Evolutionary conservation across 2,888 invertebrate species (phyloP), one percentile per base, ranked within the genome.

Genomic region (Coremacera marginata): DNA sequence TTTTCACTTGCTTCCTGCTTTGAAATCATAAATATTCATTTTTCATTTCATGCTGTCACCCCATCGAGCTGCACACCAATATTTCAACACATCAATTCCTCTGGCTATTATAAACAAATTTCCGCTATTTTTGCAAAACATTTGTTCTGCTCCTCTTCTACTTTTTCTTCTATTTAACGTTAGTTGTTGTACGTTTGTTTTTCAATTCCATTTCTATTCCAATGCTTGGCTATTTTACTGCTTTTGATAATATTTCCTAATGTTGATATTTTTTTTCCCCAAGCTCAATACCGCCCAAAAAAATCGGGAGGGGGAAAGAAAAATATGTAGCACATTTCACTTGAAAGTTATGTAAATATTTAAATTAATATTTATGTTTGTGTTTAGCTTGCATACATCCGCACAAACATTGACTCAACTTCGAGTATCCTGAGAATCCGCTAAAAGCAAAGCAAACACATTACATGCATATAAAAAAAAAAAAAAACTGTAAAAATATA

Each of bases 341-440:
- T 27, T 25, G 14, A 52, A 70, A 27, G 55, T 16, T 57, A 72
- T 62, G 71, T 60, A 60, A 71, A 72, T 60, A 60, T 60, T 60
- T 60, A 72, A 72, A 60, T 72, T 72, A 72, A 60, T 72, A 60
- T 72, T 72, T 72, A 60, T 60, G 60, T 72, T 72, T 60, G 57
- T 72, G 11, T 71, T 71, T 44, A 44, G 11, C 44, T 44, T 3
- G 11, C 22, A 25, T 16, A 60, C 60, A 72, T 72, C 57, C 71
- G 37, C 60, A 52, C 25, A 31, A 57, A 55, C 31, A 25, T 31
- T 31, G 65, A 65, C 65, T 65, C 51, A 19, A 49, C 49, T 22
- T 49, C 51, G 5, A 68, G 22, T 9, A 25, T 37, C n/a, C 19
- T 52, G 19, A 19, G 37, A 19, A 19, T 19, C 9, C 57, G 71